A percentile compares a stretch with the other conserved stretches of the same genome.
Evolutionary conservation across 30 jellyfish, hydroid and myxozoan genomes (phyloP).

Genomic region (Sanderia malayensis): DNA sequence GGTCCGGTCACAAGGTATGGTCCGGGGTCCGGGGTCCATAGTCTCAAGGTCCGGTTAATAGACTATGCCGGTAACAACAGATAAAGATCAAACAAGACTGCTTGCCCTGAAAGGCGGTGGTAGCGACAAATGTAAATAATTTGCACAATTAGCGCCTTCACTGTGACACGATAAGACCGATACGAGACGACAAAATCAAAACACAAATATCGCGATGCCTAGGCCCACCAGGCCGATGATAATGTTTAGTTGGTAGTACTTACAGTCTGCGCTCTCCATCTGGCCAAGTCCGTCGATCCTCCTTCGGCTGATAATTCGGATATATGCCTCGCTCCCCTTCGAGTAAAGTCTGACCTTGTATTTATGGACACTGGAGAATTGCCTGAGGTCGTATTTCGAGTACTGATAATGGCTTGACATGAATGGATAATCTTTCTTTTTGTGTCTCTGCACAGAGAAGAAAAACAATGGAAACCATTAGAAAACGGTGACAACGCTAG

Average conservation of each 20-base stretch:
- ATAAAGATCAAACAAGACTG: too few species aligned
- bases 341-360: slow-evolving; percentile 67
- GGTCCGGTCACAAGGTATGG: too few species aligned
- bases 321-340: slow-evolving; percentile 66
- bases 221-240: too few species aligned
- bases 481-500: too few species aligned
- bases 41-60: too few species aligned
- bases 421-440: slow-evolving; percentile 6
- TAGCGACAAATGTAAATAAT: not conserved
- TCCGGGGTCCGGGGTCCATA: too few species aligned
- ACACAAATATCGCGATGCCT: too few species aligned
- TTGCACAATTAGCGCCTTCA: not conserved
- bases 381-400: slow-evolving; percentile 41
- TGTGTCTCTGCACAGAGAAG: slow-evolving; percentile 49
- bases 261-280: slow-evolving; percentile 53
- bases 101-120: not conserved
- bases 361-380: slow-evolving; percentile 34
- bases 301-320: slow-evolving; percentile 64
- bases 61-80: too few species aligned
- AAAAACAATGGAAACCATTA: too few species aligned
- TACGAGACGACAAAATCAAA: not conserved
- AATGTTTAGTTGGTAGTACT: too few species aligned
- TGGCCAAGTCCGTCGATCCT: slow-evolving; percentile 68
- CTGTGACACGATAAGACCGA: not conserved
- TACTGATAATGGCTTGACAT: slow-evolving; percentile 28